Evolutionary conservation across 2,888 invertebrate species (phyloP), one percentile per base, ranked within the genome.

Genomic region (Sinopyrophorus schimmeli): DNA sequence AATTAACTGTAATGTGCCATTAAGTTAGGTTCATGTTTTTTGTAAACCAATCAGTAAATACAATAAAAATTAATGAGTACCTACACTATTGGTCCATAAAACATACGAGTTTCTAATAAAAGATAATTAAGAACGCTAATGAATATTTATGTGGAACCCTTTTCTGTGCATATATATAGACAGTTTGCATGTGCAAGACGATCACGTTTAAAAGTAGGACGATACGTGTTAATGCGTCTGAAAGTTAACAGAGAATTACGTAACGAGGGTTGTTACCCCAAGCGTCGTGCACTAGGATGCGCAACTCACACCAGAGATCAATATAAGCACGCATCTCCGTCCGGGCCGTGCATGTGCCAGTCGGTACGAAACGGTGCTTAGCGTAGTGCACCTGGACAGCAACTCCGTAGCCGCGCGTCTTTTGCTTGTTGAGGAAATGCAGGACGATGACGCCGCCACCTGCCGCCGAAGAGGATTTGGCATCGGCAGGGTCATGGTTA

Each of bases 401-500:
- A 54, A 66, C 65, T 64, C 63, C 63, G 68, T 60, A 62, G 65
- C 61, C 60, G 55, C 64, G 63, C 58, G 55, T 31, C 47, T 52
- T 11, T 38, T 35, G 50, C 49, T 55, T 51, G 11, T 28, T 35
- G 60, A 61, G 65, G 66, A 63, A 62, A 70, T 71, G 70, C 68
- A 63, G 68, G 62, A 65, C 64, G 57, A 71, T 68, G 72, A 66
- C 67, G 64, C 66, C 69, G 66, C 67, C 71, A 62, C 65, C 69
- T 54, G 55, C 64, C 64, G 68, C 68, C 64, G 67, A 67, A 55
- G 66, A 68, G 62, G 71, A 71, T 63, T 63, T 70, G 63, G 64
- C 65, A 54, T 65, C 66, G 66, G 67, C 64, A 61, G 70, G 69
- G 53, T 55, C 58, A 50, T 74, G 73, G 72, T 64, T 83, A 53